These are phyloP conservation scores for Pterocles orientalis DNA, from an alignment of 2,113 vertebrate genomes.

Conservation along the genomic window DNA sequence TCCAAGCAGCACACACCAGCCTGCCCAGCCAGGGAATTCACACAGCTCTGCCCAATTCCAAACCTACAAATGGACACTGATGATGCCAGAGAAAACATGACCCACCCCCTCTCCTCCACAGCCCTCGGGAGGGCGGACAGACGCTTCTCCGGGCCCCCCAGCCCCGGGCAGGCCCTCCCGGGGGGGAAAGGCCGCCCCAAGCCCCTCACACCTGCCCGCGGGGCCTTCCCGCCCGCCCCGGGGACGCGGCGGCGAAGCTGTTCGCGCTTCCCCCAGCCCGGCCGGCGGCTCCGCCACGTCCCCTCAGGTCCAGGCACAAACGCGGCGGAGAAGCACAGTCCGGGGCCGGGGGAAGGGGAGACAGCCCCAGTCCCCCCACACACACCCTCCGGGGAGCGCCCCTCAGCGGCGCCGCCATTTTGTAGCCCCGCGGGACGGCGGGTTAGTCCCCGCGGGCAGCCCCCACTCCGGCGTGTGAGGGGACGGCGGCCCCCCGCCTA, in stretches of 20 bases:
- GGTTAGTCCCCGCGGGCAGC: background rate
- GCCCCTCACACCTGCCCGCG: background rate
- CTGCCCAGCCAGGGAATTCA: background rate
- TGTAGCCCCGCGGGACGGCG: background rate
- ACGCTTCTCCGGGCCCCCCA: fast-evolving
- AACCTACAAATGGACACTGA: no score
- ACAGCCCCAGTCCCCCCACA: background rate
- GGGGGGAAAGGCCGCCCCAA: no score
- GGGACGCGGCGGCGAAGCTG: background rate
- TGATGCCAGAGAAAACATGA: background rate
- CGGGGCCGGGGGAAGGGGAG: background rate
- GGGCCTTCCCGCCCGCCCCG: background rate
- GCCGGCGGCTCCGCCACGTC: no score
- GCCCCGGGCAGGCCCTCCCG: background rate
- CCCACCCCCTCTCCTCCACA: no score
- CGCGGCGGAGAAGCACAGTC: background rate
- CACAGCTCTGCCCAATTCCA: background rate
- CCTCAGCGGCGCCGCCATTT: background rate
- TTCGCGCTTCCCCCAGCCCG: no score
- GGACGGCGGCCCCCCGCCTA: constrained; percentile 37
- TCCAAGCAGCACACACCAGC: fast-evolving
- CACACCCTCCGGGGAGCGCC: no score
- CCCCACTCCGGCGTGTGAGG: background rate
- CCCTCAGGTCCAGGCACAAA: background rate
- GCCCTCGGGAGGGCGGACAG: background rate